Conservation (phyloP, 2,113 vertebrate genomes). For the Oncorhynchus clarkii region DNA sequence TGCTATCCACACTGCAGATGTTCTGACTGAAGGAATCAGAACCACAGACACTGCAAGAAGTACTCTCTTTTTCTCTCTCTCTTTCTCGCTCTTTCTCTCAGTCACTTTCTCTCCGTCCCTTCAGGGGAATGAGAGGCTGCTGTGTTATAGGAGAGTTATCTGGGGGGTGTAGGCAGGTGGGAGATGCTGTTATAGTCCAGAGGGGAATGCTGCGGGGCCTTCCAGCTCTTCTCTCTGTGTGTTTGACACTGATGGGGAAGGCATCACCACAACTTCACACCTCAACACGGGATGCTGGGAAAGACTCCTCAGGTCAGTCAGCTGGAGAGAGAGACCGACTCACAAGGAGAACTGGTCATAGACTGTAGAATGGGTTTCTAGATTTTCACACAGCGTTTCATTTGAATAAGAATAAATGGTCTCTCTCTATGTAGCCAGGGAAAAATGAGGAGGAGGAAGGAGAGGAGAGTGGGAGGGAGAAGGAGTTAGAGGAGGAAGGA, state of each 20-base stretch:
- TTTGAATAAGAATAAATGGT: constrained; percentile 34
- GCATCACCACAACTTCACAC: constrained; percentile 25
- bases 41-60: no score
- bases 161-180: constrained; percentile 31
- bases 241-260: constrained; percentile 40
- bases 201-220: constrained; percentile 49
- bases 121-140: constrained; percentile 20
- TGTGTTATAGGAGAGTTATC: constrained; percentile 50
- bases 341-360: constrained; percentile 33
- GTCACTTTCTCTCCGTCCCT: no score
- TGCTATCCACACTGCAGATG: no score
- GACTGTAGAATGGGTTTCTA: constrained; percentile 1
- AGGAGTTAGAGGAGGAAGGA: no score
- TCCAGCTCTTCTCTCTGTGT: constrained; percentile 32
- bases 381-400: constrained; percentile 28
- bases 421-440: no score
- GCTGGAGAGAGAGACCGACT: no score
- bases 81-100: no score
- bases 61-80: no score
- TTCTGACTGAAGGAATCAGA: constrained; percentile 10
- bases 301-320: constrained; percentile 32
- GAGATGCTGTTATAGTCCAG: constrained; percentile 62
- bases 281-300: constrained; percentile 21
- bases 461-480: background rate
- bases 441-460: no score